phyloP scores from a whole-genome alignment of 2,797 vertebrate species.

The Heliangelus exortis region DNA sequence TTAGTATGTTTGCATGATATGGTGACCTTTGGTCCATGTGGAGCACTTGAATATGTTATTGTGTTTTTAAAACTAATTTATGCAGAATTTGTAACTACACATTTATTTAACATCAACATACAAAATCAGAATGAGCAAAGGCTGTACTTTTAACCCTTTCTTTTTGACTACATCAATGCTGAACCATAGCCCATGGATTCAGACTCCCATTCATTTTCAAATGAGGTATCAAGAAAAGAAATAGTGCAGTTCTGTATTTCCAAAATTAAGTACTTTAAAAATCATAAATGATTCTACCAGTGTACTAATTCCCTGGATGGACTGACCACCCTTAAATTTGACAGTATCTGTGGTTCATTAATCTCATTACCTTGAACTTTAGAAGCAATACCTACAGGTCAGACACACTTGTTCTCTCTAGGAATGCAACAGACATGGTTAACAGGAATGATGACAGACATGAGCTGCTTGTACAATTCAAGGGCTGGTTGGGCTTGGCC shows the following conservation, averaged over 20 bases:
- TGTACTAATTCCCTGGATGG: neutral
- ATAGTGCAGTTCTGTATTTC: neutral
- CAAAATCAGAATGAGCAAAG: neutral
- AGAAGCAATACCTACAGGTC: neutral
- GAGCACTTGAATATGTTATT: neutral
- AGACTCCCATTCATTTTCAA: neutral
- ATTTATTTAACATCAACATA: neutral
- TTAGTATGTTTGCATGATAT: neutral
- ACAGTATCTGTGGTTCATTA: neutral
- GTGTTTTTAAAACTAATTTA: neutral
- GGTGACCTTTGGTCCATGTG: neutral
- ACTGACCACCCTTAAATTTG: neutral
- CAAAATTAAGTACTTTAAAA: neutral
- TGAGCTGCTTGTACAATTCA: neutral
- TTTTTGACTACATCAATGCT: neutral
- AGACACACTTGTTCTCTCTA: neutral
- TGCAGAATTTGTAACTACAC: neutral
- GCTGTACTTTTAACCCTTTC: neutral
- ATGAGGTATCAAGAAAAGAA: neutral
- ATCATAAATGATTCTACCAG: neutral
- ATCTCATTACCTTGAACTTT: neutral
- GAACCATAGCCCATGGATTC: neutral
- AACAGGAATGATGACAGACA: neutral
- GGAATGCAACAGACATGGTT: neutral
- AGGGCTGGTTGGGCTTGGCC: neutral